Conservation (phyloP, 2,797 vertebrate genomes). For the Sebastes matsubarae region DNA sequence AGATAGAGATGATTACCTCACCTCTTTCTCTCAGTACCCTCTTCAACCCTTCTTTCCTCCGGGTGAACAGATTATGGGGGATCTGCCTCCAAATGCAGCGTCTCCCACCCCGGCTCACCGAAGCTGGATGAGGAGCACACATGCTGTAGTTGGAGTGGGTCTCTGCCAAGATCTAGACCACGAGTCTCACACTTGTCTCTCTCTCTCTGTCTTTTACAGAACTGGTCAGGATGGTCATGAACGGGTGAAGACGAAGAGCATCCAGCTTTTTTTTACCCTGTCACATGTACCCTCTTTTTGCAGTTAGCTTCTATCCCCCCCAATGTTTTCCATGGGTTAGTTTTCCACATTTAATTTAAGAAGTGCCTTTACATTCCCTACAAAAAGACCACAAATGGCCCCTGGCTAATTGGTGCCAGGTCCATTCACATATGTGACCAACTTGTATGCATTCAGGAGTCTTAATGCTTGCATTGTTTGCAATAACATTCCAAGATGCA, state of each 20-base stretch:
- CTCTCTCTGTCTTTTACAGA: conserved; percentile 69
- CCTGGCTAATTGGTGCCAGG: conserved; percentile 15
- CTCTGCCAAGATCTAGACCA: conserved; percentile 3
- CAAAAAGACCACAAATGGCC: conserved; percentile 53
- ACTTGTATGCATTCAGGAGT: conserved; percentile 56
- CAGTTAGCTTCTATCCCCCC: conserved; percentile 49
- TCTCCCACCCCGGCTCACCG: conserved; percentile 26
- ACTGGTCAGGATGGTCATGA: conserved; percentile 88
- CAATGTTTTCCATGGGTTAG: conserved; percentile 40
- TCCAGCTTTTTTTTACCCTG: conserved; percentile 25
- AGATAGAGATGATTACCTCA: conserved; percentile 67
- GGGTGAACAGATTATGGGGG: conserved; percentile 23
- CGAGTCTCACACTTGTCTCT: conserved; percentile 34
- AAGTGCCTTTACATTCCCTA: conserved; percentile 86
- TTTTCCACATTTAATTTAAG: conserved; percentile 79
- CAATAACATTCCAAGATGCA: conserved; percentile 74
- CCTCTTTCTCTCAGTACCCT: conserved; percentile 58
- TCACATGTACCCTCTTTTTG: conserved; percentile 52
- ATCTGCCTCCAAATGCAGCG: conserved; percentile 69
- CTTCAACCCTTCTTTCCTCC: conserved; percentile 38
- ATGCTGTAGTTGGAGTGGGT: conserved; percentile 69
- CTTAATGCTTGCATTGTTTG: conserved; percentile 62
- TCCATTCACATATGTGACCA: conserved; percentile 39
- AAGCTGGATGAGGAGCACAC: conserved; percentile 22
- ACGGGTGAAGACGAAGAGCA: conserved; percentile 79